These are phyloP conservation scores for Standfussiana lucernea DNA, from an alignment of 2,888 invertebrate genomes.

Conservation along the genomic window DNA sequence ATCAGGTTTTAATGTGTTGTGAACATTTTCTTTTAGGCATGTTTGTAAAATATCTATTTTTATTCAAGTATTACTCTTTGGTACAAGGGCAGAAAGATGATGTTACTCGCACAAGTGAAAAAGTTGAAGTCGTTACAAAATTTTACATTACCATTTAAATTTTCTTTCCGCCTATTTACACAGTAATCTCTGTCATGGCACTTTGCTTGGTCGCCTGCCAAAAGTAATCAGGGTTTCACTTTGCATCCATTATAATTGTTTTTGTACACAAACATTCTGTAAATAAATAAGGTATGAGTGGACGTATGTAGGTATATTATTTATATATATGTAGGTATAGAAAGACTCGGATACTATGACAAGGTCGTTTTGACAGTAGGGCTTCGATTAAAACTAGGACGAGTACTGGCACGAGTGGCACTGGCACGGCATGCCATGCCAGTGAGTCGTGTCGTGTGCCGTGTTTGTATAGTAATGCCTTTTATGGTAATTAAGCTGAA, in stretches of 20 bases:
- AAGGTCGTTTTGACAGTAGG: slow-evolving; percentile 74
- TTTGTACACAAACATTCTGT: slow-evolving; percentile 52
- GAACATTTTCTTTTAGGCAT: no score
- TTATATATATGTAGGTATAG: neutral
- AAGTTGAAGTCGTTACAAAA: slow-evolving; percentile 11
- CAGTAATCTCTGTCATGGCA: slow-evolving; percentile 55
- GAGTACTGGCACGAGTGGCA: slow-evolving; percentile 49
- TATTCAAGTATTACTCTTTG: no score
- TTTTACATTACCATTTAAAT: slow-evolving; percentile 43
- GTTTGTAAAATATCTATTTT: no score
- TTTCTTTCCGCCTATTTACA: slow-evolving; percentile 51
- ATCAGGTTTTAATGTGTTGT: neutral
- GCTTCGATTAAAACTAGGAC: slow-evolving; percentile 75
- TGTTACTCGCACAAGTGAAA: neutral
- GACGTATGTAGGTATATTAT: neutral
- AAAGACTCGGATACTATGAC: slow-evolving; percentile 62
- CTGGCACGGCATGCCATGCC: slow-evolving; percentile 57
- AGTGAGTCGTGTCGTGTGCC: slow-evolving; percentile 40
- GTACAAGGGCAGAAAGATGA: no score
- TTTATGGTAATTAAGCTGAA: slow-evolving; percentile 57
- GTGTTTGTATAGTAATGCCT: slow-evolving; percentile 53
- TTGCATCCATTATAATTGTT: slow-evolving; percentile 54
- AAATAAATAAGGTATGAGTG: slow-evolving; percentile 16
- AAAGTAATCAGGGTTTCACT: slow-evolving; percentile 62
- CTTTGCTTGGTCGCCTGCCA: slow-evolving; percentile 68